These are phyloP conservation scores for Achroia grisella DNA, from an alignment of 1,140 invertebrate species.

Conservation along the genomic window DNA sequence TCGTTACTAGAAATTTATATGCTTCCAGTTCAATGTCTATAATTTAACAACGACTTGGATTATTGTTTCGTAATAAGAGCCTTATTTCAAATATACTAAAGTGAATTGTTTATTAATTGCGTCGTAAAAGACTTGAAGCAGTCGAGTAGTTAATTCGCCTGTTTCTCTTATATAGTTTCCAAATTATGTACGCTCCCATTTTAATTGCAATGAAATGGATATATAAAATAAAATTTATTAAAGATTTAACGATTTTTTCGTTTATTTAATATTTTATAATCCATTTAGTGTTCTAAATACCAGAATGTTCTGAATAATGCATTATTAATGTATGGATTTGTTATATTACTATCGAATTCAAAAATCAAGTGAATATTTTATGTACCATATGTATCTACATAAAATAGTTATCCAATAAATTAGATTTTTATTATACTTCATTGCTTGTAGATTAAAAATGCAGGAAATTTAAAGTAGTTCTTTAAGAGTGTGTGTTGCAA, in stretches of 20 bases:
- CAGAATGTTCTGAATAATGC: too few relatives aligned
- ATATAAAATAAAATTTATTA: constrained; percentile 1
- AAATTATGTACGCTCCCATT: constrained; percentile 17
- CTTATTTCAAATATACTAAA: constrained; percentile 26
- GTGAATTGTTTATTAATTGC: constrained; percentile 34
- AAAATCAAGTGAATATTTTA: too few relatives aligned
- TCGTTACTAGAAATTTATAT: constrained; percentile 27
- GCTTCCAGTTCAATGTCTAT: constrained; percentile 14
- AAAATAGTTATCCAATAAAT: too few relatives aligned
- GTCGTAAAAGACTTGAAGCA: constrained; percentile 16
- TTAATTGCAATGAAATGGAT: constrained; percentile 22
- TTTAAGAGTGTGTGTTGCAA: too few relatives aligned
- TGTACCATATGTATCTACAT: too few relatives aligned
- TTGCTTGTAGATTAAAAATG: too few relatives aligned
- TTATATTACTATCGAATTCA: too few relatives aligned
- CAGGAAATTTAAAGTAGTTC: too few relatives aligned
- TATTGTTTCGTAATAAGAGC: constrained; percentile 23
- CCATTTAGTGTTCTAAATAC: too few relatives aligned
- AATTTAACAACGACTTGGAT: constrained; percentile 20
- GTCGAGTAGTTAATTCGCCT: constrained; percentile 12
- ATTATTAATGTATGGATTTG: too few relatives aligned
- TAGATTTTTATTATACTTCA: too few relatives aligned
- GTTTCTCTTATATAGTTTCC: constrained; percentile 15
- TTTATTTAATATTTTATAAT: constrained; percentile 3
- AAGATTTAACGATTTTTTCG: constrained; percentile 4